Evolutionary conservation across 2,888 invertebrate genomes (phyloP).

Genomic region (Lasioglossum calceatum): DNA sequence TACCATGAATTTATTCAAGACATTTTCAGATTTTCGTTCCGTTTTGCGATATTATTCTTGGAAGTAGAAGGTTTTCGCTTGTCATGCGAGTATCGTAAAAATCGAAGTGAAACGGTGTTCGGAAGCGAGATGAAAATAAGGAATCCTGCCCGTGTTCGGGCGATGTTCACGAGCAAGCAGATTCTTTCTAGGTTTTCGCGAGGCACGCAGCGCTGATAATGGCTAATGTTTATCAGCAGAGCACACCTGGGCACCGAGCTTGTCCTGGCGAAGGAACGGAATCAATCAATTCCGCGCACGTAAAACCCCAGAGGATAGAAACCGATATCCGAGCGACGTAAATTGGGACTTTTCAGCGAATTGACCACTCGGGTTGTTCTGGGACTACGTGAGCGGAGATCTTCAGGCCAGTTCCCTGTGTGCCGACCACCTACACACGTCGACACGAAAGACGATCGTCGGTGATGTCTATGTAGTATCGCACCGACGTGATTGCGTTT

Average conservation of each 20-base stretch:
- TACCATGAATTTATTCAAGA: too few species aligned
- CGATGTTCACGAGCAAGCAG: not conserved
- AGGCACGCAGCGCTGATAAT: slow-evolving; percentile 28
- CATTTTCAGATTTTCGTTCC: too few species aligned
- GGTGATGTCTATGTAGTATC: not conserved
- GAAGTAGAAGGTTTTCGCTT: not conserved
- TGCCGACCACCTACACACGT: not conserved
- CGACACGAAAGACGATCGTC: slow-evolving; percentile 1
- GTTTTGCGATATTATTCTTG: not conserved
- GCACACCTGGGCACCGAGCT: slow-evolving; percentile 45
- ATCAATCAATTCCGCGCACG: slow-evolving; percentile 65
- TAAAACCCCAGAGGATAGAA: slow-evolving; percentile 33
- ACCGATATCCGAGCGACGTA: slow-evolving; percentile 55
- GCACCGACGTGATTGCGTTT: slow-evolving; percentile 6
- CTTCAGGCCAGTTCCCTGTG: slow-evolving; percentile 3
- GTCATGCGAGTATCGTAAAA: not conserved
- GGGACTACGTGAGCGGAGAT: slow-evolving; percentile 56
- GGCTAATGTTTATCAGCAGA: slow-evolving; percentile 57
- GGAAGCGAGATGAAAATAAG: not conserved
- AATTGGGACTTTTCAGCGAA: slow-evolving; percentile 50
- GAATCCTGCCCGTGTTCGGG: not conserved
- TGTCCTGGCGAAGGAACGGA: slow-evolving; percentile 27
- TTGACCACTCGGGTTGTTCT: slow-evolving; percentile 55
- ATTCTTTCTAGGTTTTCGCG: not conserved
- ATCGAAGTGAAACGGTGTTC: not conserved